Percentiles rank a stretch among this genome's conserved stretches.
phyloP scores from a whole-genome alignment of 2,888 invertebrate genomes.

The Caenorhabditis sp. region DNA sequence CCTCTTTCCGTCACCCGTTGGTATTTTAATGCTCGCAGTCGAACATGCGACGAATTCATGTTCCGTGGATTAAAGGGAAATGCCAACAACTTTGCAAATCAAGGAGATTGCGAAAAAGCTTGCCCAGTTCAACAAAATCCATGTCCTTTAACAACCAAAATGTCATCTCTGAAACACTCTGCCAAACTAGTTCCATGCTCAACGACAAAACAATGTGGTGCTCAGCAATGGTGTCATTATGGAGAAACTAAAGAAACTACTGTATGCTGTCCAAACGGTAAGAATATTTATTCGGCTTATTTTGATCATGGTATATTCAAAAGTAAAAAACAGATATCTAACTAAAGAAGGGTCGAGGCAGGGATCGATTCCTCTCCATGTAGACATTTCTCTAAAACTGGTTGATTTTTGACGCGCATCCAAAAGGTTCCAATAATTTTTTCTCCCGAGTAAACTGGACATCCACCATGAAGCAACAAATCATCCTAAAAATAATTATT shows the following conservation, averaged over 20 bases:
- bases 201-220: conserved; percentile 52
- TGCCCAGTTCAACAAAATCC: conserved; percentile 66
- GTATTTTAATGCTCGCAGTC: conserved; percentile 58
- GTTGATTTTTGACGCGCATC: conserved; percentile 25
- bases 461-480: conserved; percentile 56
- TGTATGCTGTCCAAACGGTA: conserved; percentile 68
- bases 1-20: conserved; percentile 40
- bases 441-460: conserved; percentile 56
- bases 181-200: conserved; percentile 50
- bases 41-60: conserved; percentile 60
- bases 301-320: too few relatives aligned
- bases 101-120: conserved; percentile 50
- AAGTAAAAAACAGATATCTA: too few relatives aligned
- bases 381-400: neutral
- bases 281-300: too few relatives aligned
- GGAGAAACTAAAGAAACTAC: conserved; percentile 62
- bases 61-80: conserved; percentile 66
- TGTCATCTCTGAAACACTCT: conserved; percentile 46
- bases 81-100: conserved; percentile 64
- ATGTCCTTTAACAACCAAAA: conserved; percentile 48
- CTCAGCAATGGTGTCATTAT: conserved; percentile 67
- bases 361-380: neutral
- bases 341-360: neutral
- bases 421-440: conserved; percentile 48
- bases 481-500: conserved; percentile 16